Evolutionary conservation across 2,113 vertebrate species (phyloP).

Genomic region (Phasianus colchicus): DNA sequence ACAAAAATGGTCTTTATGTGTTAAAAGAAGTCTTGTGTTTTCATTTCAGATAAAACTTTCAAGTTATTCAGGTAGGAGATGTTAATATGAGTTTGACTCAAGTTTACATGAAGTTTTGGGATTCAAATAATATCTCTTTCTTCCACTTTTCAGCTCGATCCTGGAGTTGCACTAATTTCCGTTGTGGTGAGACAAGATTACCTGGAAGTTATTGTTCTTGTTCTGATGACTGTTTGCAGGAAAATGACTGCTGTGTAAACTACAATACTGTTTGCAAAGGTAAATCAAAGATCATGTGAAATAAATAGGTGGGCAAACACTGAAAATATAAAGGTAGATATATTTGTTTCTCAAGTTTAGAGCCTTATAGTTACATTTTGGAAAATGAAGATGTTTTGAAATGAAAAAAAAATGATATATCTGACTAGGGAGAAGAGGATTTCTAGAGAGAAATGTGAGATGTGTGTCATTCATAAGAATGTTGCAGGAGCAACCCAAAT

Average conservation of each 20-base stretch:
- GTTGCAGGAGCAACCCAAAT: background rate
- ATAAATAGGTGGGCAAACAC: background rate
- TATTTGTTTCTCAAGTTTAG: background rate
- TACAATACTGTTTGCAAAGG: conserved; percentile 81
- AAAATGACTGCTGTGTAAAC: conserved; percentile 82
- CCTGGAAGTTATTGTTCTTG: conserved; percentile 80
- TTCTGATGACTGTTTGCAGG: conserved; percentile 80
- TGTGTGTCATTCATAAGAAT: background rate
- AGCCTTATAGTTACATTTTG: background rate
- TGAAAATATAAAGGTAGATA: background rate
- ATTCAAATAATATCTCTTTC: background rate
- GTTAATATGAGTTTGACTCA: background rate
- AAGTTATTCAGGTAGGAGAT: background rate
- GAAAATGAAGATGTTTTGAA: background rate
- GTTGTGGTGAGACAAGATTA: conserved; percentile 81
- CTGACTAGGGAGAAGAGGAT: background rate
- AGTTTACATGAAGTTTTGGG: background rate
- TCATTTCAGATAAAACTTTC: background rate
- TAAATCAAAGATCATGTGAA: conserved; percentile 41
- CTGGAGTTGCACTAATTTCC: conserved; percentile 81
- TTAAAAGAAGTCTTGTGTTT: background rate
- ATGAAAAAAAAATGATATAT: background rate
- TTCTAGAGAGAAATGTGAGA: background rate
- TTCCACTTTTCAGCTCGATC: conserved; percentile 63
- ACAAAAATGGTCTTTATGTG: background rate